Percentiles rank a stretch among this genome's conserved stretches.
phyloP scores from a whole-genome alignment of 2,797 vertebrate species.

The Catharus ustulatus region DNA sequence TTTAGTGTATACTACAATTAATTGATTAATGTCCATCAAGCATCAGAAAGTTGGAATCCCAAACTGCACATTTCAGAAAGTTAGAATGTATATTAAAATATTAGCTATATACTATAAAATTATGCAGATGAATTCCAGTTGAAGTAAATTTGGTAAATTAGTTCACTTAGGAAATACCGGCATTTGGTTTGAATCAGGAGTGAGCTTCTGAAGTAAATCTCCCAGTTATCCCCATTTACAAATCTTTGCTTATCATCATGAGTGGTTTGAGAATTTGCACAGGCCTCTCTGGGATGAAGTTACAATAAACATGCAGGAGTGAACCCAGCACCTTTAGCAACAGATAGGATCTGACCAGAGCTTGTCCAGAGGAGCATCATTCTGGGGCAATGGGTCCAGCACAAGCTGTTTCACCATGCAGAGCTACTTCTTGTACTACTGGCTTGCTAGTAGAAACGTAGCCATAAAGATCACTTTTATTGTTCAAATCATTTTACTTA shows the following conservation, averaged over 20 bases:
- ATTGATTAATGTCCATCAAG: background rate
- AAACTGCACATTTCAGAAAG: background rate
- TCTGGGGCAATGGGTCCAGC: background rate
- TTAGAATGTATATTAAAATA: background rate
- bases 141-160: background rate
- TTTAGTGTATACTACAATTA: background rate
- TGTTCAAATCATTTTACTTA: background rate
- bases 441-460: background rate
- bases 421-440: background rate
- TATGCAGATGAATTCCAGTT: background rate
- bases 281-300: background rate
- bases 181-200: background rate
- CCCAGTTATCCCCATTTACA: background rate
- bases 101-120: background rate
- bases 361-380: background rate
- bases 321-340: background rate
- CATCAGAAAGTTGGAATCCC: background rate
- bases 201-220: background rate
- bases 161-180: background rate
- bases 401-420: background rate
- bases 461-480: background rate
- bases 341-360: background rate
- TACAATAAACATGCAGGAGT: fast-evolving
- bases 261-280: background rate
- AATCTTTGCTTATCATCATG: background rate